These are phyloP conservation scores for Tetragonula clypearis DNA, from an alignment of 1,140 invertebrate genomes.

Conservation along the genomic window DNA sequence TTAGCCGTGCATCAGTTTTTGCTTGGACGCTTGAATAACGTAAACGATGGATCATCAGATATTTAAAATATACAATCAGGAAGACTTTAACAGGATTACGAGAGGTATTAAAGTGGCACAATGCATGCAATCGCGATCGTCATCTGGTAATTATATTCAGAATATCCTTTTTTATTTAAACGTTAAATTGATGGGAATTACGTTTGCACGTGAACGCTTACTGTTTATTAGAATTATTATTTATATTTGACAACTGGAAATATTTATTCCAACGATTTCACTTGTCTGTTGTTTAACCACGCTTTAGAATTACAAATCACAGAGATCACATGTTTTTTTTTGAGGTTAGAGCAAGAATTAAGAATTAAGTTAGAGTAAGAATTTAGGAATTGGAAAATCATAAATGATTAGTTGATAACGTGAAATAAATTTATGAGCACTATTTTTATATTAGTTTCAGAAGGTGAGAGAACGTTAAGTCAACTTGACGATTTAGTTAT, in stretches of 20 bases:
- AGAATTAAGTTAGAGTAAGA: background rate
- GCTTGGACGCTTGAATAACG: background rate
- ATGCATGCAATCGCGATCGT: constrained; percentile 83
- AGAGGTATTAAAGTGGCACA: constrained; percentile 84
- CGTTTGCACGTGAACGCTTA: background rate
- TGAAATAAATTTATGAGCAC: background rate
- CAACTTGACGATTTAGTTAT: constrained; percentile 78
- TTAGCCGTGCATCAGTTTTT: background rate
- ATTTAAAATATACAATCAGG: constrained; percentile 83
- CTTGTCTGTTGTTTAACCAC: background rate
- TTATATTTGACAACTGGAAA: background rate
- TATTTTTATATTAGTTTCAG: constrained; percentile 63
- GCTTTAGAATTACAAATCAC: background rate
- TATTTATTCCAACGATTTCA: background rate
- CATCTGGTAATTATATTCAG: constrained; percentile 70
- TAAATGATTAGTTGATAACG: background rate
- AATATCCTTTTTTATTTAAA: background rate
- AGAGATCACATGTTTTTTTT: background rate
- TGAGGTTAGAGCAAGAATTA: background rate
- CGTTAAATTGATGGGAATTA: too few relatives aligned
- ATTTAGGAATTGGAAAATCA: background rate
- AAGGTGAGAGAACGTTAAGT: constrained; percentile 64
- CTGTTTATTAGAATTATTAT: background rate
- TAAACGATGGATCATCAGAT: constrained; percentile 74
- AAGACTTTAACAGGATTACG: constrained; percentile 82